Percentiles rank a stretch among this genome's conserved stretches.
phyloP scores from a whole-genome alignment of 2,888 invertebrate species.

The Sussaba pulchella region DNA sequence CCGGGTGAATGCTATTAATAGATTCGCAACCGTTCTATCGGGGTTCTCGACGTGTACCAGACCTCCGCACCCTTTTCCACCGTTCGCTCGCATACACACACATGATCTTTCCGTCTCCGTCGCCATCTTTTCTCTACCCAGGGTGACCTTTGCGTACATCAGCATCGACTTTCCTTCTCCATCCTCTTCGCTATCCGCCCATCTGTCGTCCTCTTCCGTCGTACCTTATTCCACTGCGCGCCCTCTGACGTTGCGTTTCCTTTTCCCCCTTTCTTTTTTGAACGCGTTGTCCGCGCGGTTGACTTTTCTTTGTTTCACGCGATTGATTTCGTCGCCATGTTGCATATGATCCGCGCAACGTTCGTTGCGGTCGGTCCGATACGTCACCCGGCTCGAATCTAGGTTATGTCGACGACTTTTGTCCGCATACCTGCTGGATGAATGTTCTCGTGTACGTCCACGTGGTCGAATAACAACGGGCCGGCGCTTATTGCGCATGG shows the following conservation, averaged over 20 bases:
- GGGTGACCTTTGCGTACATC: conserved; percentile 78
- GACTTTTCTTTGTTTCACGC: conserved; percentile 1
- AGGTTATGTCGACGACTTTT: conserved; percentile 78
- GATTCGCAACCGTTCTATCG: conserved; percentile 73
- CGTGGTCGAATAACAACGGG: not conserved
- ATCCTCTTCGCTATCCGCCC: conserved; percentile 44
- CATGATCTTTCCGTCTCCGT: conserved; percentile 6
- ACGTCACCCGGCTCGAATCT: conserved; percentile 69
- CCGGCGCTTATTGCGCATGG: not conserved
- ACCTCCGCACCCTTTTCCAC: conserved; percentile 47
- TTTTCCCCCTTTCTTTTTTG: conserved; percentile 70
- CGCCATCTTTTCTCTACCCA: conserved; percentile 37
- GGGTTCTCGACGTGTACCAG: conserved; percentile 43
- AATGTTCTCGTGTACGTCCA: not conserved
- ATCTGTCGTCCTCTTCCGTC: conserved; percentile 71
- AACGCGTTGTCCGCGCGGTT: conserved; percentile 9
- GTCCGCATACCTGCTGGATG: not conserved
- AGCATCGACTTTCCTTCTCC: conserved; percentile 60
- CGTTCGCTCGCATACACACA: conserved; percentile 29
- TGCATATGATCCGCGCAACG: not conserved
- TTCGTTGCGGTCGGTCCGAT: conserved; percentile 54
- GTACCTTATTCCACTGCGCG: no score
- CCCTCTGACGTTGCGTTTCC: no score
- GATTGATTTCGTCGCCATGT: not conserved
- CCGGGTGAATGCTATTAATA: conserved; percentile 77